Conservation (phyloP, 1,140 invertebrate species). For the Rhopalosiphum maidis region DNA sequence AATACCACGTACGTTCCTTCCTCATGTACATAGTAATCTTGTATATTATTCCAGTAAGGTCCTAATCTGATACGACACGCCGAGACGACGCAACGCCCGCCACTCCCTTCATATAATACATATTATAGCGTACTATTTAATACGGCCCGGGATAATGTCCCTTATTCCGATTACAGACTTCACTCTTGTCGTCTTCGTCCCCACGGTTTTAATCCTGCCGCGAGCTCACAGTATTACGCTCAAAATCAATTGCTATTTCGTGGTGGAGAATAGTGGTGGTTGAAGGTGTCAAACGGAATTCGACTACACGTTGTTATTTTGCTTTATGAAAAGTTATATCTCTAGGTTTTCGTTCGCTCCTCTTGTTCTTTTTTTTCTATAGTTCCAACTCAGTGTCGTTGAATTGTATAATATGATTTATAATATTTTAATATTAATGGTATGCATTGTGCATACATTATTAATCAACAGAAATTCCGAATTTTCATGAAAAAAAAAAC, state of each 20-base stretch:
- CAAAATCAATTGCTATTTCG: conserved; percentile 25
- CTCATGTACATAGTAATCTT: conserved; percentile 42
- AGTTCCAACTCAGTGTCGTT: background rate
- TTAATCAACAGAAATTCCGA: background rate
- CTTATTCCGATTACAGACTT: conserved; percentile 22
- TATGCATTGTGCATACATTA: background rate
- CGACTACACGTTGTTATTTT: background rate
- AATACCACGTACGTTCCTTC: conserved; percentile 48
- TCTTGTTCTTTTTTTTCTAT: background rate
- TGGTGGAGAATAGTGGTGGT: background rate
- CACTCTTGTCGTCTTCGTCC: conserved; percentile 18
- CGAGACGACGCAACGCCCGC: conserved; percentile 18
- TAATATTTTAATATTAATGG: background rate
- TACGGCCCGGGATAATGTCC: conserved; percentile 7
- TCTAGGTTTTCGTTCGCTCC: background rate
- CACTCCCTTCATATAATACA: conserved; percentile 49
- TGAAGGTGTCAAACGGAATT: conserved; percentile 1
- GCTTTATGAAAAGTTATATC: background rate
- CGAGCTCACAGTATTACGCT: background rate
- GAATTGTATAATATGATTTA: background rate
- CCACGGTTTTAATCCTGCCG: conserved; percentile 6
- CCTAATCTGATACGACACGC: conserved; percentile 33
- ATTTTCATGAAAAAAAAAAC: background rate
- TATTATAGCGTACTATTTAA: conserved; percentile 44
- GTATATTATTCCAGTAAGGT: conserved; percentile 42